These are phyloP conservation scores for Chloroceryle amazona DNA, from an alignment of 2,797 vertebrate genomes.

Conservation along the genomic window DNA sequence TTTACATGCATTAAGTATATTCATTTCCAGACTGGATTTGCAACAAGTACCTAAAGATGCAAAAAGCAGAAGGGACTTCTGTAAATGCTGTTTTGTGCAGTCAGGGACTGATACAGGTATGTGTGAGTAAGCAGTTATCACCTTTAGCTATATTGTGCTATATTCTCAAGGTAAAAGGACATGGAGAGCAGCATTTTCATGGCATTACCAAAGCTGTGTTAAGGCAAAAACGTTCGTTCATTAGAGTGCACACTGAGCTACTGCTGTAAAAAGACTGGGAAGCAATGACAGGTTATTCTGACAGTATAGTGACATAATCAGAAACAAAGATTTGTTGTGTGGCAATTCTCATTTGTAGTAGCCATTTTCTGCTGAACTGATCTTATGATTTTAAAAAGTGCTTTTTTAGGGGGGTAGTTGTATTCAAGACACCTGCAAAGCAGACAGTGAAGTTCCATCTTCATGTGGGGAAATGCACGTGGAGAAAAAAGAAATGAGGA, in stretches of 20 bases:
- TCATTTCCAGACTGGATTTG: neutral
- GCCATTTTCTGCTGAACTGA: neutral
- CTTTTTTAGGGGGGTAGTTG: neutral
- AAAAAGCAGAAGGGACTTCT: neutral
- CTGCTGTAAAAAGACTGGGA: neutral
- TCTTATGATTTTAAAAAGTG: neutral
- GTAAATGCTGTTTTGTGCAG: neutral
- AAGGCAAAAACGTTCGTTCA: neutral
- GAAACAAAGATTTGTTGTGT: neutral
- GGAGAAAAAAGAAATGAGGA: neutral
- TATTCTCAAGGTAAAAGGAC: neutral
- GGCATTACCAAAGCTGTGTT: neutral
- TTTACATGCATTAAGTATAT: neutral
- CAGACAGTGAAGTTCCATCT: neutral
- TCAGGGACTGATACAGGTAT: neutral
- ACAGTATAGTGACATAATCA: neutral
- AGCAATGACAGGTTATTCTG: constrained; percentile 32
- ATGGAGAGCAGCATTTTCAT: constrained; percentile 4
- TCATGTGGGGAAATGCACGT: neutral
- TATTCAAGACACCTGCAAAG: neutral
- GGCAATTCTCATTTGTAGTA: neutral
- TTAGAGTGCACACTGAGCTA: constrained; percentile 16
- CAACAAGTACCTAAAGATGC: neutral
- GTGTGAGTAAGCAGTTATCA: neutral
- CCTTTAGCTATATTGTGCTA: neutral